A percentile compares a stretch with the other conserved stretches of the same genome.
Evolutionary conservation across 2,113 vertebrate species (phyloP).

Genomic region (Syngnathus floridae): DNA sequence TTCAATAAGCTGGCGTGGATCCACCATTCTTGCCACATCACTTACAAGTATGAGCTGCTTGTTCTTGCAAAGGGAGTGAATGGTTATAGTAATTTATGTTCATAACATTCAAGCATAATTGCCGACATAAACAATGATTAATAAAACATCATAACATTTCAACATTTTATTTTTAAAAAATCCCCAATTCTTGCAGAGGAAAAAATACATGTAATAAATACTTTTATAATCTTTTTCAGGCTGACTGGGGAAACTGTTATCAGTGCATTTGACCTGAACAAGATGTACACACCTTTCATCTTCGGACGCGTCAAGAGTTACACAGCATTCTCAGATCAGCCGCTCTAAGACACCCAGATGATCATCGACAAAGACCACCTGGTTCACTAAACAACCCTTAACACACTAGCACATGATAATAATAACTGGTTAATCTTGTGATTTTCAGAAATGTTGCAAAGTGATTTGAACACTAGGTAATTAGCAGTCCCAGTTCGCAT

Average conservation of each 20-base stretch:
- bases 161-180: neutral
- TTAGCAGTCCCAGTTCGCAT: conserved; percentile 35
- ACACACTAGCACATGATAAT: conserved; percentile 24
- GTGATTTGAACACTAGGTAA: conserved; percentile 25
- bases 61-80: neutral
- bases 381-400: conserved; percentile 10
- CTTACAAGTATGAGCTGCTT: conserved; percentile 81
- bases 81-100: neutral
- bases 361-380: neutral
- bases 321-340: conserved; percentile 89
- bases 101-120: neutral
- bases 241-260: conserved; percentile 88
- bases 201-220: neutral
- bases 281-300: conserved; percentile 91
- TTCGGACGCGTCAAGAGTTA: conserved; percentile 97
- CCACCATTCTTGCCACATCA: conserved; percentile 95
- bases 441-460: conserved; percentile 49
- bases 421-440: conserved; percentile 50
- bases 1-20: conserved; percentile 95
- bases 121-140: neutral
- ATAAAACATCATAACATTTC: neutral
- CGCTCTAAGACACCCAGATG: conserved; percentile 71
- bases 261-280: conserved; percentile 90
- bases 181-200: neutral
- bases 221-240: conserved; percentile 58